A percentile compares a stretch with the other conserved stretches of the same genome.
phyloP scores from a whole-genome alignment of 2,888 invertebrate genomes.

The Polyploca ridens region DNA sequence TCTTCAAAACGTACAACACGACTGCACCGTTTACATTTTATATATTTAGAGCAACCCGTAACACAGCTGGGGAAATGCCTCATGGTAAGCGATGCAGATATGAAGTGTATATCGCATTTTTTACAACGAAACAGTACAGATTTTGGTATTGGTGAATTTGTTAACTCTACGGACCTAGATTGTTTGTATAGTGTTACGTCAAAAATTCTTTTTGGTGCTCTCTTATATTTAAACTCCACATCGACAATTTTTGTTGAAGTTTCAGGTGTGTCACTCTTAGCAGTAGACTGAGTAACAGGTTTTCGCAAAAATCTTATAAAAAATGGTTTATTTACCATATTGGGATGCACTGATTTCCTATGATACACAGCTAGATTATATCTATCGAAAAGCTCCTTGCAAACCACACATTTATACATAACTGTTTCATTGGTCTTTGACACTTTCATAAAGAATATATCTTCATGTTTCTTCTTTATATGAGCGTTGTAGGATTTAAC shows the following conservation, averaged over 20 bases:
- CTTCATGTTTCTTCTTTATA: background rate
- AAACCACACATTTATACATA: conserved; percentile 25
- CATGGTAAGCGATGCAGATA: conserved; percentile 27
- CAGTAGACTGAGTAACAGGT: background rate
- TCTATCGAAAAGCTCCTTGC: conserved; percentile 18
- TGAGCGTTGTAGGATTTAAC: background rate
- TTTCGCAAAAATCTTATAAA: conserved; percentile 19
- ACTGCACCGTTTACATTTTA: conserved; percentile 39
- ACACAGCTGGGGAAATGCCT: conserved; percentile 30
- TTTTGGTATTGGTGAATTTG: conserved; percentile 33
- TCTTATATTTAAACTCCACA: background rate
- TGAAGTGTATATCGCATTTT: conserved; percentile 42
- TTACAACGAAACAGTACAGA: conserved; percentile 46
- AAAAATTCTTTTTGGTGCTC: background rate
- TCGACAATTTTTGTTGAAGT: background rate
- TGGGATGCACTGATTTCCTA: conserved; percentile 19
- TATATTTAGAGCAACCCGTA: conserved; percentile 25
- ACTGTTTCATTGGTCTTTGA: background rate
- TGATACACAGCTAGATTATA: conserved; percentile 20
- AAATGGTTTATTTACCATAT: conserved; percentile 6
- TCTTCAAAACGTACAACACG: conserved; percentile 35
- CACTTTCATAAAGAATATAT: background rate
- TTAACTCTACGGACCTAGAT: conserved; percentile 13
- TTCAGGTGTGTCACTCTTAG: background rate
- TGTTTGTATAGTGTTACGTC: background rate